These are phyloP conservation scores for Aulostomus chinensis DNA, from an alignment of 2,797 vertebrate genomes.

Conservation along the genomic window DNA sequence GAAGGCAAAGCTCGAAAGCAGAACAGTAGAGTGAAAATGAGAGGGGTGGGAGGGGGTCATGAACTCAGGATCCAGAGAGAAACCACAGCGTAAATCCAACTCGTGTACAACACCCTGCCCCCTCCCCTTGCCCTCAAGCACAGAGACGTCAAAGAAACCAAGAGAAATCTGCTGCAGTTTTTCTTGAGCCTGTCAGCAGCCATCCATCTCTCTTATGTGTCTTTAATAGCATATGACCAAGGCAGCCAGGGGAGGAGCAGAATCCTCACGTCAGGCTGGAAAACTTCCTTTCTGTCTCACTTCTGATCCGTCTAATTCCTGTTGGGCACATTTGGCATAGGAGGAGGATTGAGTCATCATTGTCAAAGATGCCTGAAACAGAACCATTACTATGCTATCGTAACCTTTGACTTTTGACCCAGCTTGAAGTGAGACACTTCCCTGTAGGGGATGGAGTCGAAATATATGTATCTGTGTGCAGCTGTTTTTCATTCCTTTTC, in stretches of 20 bases:
- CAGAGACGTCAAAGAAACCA: slow-evolving; percentile 46
- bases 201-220: slow-evolving; percentile 71
- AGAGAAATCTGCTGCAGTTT: slow-evolving; percentile 48
- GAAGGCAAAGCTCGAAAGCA: slow-evolving; percentile 11
- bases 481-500: slow-evolving; percentile 1
- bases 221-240: slow-evolving; percentile 69
- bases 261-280: slow-evolving; percentile 49
- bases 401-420: slow-evolving; percentile 48
- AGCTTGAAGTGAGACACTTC: slow-evolving; percentile 5
- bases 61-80: slow-evolving; percentile 44
- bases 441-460: neutral
- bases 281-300: slow-evolving; percentile 39
- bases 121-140: slow-evolving; percentile 46
- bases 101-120: slow-evolving; percentile 11
- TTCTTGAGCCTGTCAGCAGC: slow-evolving; percentile 59
- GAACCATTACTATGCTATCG: slow-evolving; percentile 17
- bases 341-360: slow-evolving; percentile 1
- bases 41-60: slow-evolving; percentile 54
- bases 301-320: slow-evolving; percentile 14
- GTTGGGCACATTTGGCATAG: neutral
- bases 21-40: slow-evolving; percentile 23
- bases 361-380: slow-evolving; percentile 9
- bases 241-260: slow-evolving; percentile 55
- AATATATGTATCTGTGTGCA: slow-evolving; percentile 1
- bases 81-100: slow-evolving; percentile 47